Percentiles rank a stretch among this genome's conserved stretches.
phyloP scores from a whole-genome alignment of 2,113 vertebrate genomes.

The Heptranchias perlo region DNA sequence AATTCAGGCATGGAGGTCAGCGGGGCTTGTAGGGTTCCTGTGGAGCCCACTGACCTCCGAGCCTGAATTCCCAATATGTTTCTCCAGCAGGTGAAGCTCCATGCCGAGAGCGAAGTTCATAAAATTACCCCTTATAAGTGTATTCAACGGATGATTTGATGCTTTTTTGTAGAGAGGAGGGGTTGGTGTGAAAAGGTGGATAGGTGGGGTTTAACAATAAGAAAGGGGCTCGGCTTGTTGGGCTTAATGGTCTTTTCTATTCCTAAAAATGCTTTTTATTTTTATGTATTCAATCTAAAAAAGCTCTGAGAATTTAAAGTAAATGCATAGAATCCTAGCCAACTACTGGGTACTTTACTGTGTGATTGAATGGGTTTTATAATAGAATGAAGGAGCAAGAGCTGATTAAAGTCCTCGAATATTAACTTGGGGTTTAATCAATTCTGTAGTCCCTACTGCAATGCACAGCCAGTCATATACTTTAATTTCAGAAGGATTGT shows the following conservation, averaged over 20 bases:
- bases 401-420: constrained; percentile 13
- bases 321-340: not conserved
- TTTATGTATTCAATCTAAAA: not conserved
- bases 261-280: not conserved
- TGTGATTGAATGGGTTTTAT: not conserved
- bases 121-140: not conserved
- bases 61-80: not conserved
- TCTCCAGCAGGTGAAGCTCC: not conserved
- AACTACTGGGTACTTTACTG: not conserved
- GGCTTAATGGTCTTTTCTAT: not conserved
- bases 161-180: not conserved
- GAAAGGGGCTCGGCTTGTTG: not conserved
- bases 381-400: not conserved
- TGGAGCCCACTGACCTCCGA: not conserved
- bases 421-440: not conserved
- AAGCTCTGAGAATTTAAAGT: not conserved
- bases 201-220: not conserved
- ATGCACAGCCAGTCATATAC: not conserved
- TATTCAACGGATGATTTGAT: not conserved
- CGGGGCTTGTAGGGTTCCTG: not conserved
- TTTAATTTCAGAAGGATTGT: not conserved
- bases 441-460: not conserved
- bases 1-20: not conserved
- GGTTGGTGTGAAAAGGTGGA: not conserved
- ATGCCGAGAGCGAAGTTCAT: not conserved